Evolutionary conservation across 2,888 invertebrate species (phyloP), one percentile per base, ranked within the genome.

Genomic region (Melinaea menophilus): DNA sequence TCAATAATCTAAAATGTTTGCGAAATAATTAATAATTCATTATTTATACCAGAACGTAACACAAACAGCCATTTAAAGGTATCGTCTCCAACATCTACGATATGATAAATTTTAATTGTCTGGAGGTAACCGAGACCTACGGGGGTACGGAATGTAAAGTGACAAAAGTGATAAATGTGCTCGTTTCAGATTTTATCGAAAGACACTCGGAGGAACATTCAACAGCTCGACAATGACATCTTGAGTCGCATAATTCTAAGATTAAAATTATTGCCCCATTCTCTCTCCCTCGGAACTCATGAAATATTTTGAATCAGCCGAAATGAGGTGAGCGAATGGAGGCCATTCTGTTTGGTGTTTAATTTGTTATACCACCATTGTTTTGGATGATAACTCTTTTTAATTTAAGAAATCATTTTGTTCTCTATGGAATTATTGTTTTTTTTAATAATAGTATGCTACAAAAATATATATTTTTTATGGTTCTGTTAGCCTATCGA

Each of bases 191-290:
- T 70, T 62, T 62, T 65, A 67, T 67, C 67, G 69, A 58, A 69
- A 59, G 66, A 63, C 62, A 65, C 67, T 64, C 66, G 37, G 59
- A 67, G 65, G 64, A 56, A 62, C 57, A 55, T 62, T 68, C 64
- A 64, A 62, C 56, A 58, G 58, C 61, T 59, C 67, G 62, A 67
- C 65, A 65, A 63, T 64, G 69, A 69, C 68, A 66, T 71, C 68
- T 68, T 64, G 68, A 60, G 55, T 64, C 69, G 71, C 61, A 71
- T 71, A 71, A 71, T 72, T 69, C 68, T 56, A 59, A 64, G 66
- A 72, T 72, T 71, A 71, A 70, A 72, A 71, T 72, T 69, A 72
- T 72, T 67, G 70, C 70, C 69, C 68, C 64, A 68, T 69, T 70
- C 63, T 64, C 11, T 46, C 66, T 61, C 57, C 59, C 63, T 37